Conservation (phyloP, 2,797 vertebrate species). For the Acanthurus tractus region DNA sequence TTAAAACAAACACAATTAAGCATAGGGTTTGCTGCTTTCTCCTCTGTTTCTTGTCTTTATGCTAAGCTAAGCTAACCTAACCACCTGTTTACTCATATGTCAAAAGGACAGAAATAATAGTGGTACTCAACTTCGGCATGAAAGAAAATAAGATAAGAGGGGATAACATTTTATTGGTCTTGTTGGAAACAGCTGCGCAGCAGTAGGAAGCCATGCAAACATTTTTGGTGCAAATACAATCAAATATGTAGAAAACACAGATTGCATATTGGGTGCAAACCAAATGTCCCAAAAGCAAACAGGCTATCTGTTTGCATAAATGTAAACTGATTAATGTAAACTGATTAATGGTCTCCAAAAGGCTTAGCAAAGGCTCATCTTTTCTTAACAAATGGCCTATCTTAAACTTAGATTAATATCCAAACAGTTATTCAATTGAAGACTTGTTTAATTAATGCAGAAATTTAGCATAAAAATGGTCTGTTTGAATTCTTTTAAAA, state of each 20-base stretch:
- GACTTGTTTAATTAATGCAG: background rate
- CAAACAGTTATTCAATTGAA: background rate
- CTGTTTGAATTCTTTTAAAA: background rate
- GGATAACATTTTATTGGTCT: too few species aligned
- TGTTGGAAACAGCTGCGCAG: too few species aligned
- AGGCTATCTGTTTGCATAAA: too few species aligned
- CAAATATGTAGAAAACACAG: too few species aligned
- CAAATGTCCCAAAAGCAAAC: too few species aligned
- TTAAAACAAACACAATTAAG: background rate
- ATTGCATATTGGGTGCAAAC: too few species aligned
- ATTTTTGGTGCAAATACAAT: too few species aligned
- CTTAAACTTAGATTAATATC: background rate
- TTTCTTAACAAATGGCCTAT: background rate
- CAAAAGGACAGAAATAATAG: background rate
- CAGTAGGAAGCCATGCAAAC: too few species aligned
- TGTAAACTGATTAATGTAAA: too few species aligned
- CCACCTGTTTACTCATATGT: background rate
- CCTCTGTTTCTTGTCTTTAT: background rate
- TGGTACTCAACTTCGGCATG: background rate
- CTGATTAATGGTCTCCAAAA: too few species aligned
- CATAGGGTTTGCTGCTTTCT: background rate
- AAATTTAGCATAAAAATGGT: background rate
- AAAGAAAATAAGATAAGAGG: background rate
- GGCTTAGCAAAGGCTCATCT: too few species aligned
- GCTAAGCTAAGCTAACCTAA: constrained; percentile 3